Conservation (phyloP, 2,888 invertebrate genomes). For the Drosophila ezoana region DNA sequence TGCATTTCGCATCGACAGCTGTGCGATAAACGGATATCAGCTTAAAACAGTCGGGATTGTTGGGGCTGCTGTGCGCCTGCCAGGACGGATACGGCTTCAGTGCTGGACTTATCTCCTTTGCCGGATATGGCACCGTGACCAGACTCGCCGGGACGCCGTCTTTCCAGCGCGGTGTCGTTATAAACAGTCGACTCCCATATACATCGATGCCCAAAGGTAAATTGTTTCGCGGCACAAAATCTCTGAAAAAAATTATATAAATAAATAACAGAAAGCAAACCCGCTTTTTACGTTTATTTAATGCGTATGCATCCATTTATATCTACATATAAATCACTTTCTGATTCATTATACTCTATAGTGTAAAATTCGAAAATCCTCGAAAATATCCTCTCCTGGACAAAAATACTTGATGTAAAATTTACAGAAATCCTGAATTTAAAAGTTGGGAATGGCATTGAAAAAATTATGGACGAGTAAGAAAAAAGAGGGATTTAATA, state of each 20-base stretch:
- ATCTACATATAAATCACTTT: too few species aligned
- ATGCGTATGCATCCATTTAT: too few species aligned
- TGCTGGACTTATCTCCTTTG: slow-evolving; percentile 87
- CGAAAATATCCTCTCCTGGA: too few species aligned
- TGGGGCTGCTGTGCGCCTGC: slow-evolving; percentile 84
- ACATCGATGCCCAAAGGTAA: slow-evolving; percentile 91
- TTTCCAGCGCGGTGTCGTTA: slow-evolving; percentile 92
- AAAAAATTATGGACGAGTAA: too few species aligned
- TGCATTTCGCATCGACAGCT: slow-evolving; percentile 89
- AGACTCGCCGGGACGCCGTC: slow-evolving; percentile 91
- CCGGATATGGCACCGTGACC: slow-evolving; percentile 88
- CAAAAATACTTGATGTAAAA: too few species aligned
- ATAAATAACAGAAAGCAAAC: background rate
- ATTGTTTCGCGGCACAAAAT: slow-evolving; percentile 90
- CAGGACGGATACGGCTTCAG: slow-evolving; percentile 91
- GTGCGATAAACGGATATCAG: slow-evolving; percentile 92
- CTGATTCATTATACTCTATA: too few species aligned
- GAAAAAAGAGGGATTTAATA: too few species aligned
- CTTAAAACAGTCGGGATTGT: slow-evolving; percentile 87
- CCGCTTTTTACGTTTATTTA: too few species aligned
- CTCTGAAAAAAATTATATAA: slow-evolving; percentile 78
- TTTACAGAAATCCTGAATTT: too few species aligned
- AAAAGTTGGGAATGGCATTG: too few species aligned
- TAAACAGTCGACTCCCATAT: slow-evolving; percentile 89
- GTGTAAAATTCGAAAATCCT: too few species aligned